Conservation (phyloP, 2,888 invertebrate species). For the Linhomoeus sp. region DNA sequence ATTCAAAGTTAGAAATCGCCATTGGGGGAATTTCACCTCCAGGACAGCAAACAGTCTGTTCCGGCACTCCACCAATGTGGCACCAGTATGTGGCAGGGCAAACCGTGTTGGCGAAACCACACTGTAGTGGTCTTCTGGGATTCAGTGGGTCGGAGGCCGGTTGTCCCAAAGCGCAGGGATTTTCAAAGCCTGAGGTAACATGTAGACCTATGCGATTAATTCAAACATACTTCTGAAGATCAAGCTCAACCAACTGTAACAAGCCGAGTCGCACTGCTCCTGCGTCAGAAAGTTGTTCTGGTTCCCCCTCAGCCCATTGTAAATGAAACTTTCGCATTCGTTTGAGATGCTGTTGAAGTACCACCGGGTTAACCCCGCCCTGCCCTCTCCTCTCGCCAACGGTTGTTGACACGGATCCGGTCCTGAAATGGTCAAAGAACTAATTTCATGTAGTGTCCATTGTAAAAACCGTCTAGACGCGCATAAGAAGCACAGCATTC, state of each 20-base stretch:
- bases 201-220: too few species aligned
- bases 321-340: neutral
- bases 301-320: slow-evolving; percentile 1
- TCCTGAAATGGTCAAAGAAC: too few species aligned
- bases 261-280: slow-evolving; percentile 13
- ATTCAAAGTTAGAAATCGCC: too few species aligned
- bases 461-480: too few species aligned
- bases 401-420: neutral
- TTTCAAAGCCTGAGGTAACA: neutral
- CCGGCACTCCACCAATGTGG: slow-evolving; percentile 1
- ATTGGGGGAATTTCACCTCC: too few species aligned
- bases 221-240: too few species aligned
- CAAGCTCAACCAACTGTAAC: slow-evolving; percentile 4
- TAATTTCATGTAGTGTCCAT: too few species aligned
- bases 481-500: too few species aligned
- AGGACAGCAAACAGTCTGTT: slow-evolving; percentile 6
- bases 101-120: too few species aligned
- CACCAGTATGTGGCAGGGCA: slow-evolving; percentile 5
- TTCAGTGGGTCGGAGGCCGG: neutral
- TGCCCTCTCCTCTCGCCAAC: neutral
- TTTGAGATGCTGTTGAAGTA: neutral
- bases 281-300: slow-evolving; percentile 9
- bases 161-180: slow-evolving; percentile 1
- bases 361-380: neutral
- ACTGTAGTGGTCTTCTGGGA: too few species aligned